Conservation (phyloP, 2,797 vertebrate species). For the Notolepis coatsorum region DNA sequence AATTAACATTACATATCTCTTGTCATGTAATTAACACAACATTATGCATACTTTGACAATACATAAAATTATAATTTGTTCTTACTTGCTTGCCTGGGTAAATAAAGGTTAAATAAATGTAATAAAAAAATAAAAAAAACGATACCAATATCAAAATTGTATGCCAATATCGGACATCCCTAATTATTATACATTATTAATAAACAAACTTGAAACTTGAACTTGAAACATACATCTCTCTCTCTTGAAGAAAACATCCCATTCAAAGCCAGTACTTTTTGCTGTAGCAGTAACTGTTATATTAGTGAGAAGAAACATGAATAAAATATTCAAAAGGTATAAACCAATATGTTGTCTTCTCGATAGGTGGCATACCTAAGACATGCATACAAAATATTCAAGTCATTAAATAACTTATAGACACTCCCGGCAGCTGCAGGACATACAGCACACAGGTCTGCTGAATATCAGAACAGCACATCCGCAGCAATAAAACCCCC, state of each 20-base stretch:
- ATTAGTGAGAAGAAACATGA: slow-evolving; percentile 35
- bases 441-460: slow-evolving; percentile 21
- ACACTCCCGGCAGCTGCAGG: slow-evolving; percentile 9
- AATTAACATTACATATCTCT: no score
- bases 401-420: slow-evolving; percentile 31
- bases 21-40: no score
- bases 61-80: no score
- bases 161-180: no score
- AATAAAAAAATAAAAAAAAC: no score
- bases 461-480: slow-evolving; percentile 8
- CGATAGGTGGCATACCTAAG: slow-evolving; percentile 5
- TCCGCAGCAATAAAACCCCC: slow-evolving; percentile 16
- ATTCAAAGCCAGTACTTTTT: slow-evolving; percentile 16
- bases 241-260: slow-evolving; percentile 36
- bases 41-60: no score
- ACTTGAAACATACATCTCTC: no score
- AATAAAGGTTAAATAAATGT: no score
- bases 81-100: no score
- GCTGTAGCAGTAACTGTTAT: slow-evolving; percentile 42
- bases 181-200: no score
- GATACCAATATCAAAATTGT: no score
- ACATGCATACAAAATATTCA: slow-evolving; percentile 21
- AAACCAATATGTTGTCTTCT: slow-evolving; percentile 6
- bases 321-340: slow-evolving; percentile 1
- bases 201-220: no score